Percentiles rank a stretch among this genome's conserved stretches.
These are phyloP conservation scores for Schizaphis graminum DNA, from an alignment of 2,888 invertebrate genomes.

Conservation along the genomic window DNA sequence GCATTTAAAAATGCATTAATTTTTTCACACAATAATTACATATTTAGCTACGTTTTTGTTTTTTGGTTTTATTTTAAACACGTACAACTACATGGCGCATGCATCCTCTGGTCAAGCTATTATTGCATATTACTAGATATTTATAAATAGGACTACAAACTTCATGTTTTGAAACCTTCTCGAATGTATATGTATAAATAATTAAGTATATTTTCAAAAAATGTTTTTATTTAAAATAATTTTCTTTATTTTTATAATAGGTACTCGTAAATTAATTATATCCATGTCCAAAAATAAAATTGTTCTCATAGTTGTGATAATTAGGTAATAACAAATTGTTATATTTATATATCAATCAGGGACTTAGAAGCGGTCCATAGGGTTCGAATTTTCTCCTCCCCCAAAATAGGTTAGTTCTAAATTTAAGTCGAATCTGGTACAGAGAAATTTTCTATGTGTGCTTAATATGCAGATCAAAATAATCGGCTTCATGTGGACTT, in stretches of 20 bases:
- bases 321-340: background rate
- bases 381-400: too few species aligned
- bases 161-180: background rate
- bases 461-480: conserved; percentile 67
- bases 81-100: conserved; percentile 11
- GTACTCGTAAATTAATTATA: background rate
- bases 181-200: background rate
- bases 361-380: too few species aligned
- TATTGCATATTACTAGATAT: background rate
- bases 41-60: conserved; percentile 39
- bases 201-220: background rate
- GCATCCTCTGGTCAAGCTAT: background rate
- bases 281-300: background rate
- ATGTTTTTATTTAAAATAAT: background rate
- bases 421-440: conserved; percentile 69
- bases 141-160: background rate
- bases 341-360: too few species aligned
- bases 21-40: conserved; percentile 65
- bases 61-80: conserved; percentile 21
- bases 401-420: conserved; percentile 61
- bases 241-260: background rate
- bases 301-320: background rate
- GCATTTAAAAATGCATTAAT: conserved; percentile 63
- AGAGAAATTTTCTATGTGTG: conserved; percentile 69
- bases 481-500: conserved; percentile 39